Conservation (phyloP, 2,113 vertebrate genomes). For the Willisornis vidua region DNA sequence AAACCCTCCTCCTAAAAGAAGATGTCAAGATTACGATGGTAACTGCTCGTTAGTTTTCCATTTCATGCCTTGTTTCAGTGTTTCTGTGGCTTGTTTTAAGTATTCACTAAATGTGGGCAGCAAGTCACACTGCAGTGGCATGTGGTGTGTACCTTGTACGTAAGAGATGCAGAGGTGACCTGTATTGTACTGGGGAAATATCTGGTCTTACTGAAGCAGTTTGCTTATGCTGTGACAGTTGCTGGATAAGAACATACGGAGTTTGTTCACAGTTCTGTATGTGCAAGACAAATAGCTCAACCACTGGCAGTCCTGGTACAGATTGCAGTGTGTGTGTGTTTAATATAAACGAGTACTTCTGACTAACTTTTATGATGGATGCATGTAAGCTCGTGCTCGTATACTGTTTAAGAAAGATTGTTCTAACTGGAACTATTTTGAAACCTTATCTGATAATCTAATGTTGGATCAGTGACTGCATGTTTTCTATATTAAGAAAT, state of each 20-base stretch:
- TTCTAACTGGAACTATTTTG: not conserved
- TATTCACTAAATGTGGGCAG: not conserved
- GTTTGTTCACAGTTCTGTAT: not conserved
- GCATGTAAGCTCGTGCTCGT: not conserved
- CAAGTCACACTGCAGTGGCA: not conserved
- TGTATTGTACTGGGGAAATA: not conserved
- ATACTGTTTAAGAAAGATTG: not conserved
- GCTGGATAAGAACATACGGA: not conserved
- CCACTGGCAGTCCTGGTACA: not conserved
- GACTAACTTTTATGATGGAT: not conserved
- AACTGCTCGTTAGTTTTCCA: not conserved
- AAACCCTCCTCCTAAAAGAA: slow-evolving; percentile 86
- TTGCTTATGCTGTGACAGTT: not conserved
- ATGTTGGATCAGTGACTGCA: not conserved
- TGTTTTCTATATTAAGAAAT: not conserved
- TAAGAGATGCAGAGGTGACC: not conserved
- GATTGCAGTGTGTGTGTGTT: not conserved
- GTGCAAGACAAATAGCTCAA: not conserved
- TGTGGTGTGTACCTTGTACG: not conserved
- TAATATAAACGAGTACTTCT: not conserved
- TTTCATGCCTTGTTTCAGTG: not conserved
- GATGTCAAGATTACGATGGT: slow-evolving; percentile 98
- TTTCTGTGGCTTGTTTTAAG: not conserved
- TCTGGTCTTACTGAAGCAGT: not conserved
- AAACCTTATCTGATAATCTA: not conserved